A percentile compares a stretch with the other conserved stretches of the same genome.
These are phyloP conservation scores for Alfaro cultratus DNA, from an alignment of 2,797 vertebrate genomes.

Conservation along the genomic window DNA sequence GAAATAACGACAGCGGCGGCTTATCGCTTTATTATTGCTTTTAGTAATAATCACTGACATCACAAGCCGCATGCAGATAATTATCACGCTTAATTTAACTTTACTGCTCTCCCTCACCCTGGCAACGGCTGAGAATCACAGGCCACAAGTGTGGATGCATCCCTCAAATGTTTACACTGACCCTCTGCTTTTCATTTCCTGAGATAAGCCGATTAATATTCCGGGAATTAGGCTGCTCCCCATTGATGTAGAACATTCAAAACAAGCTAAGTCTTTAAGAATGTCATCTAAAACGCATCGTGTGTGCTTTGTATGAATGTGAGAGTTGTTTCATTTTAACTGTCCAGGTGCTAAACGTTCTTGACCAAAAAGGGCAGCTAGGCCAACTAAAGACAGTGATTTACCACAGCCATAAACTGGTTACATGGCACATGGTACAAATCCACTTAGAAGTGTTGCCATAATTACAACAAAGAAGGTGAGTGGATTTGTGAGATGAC, in stretches of 20 bases:
- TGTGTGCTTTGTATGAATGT: not conserved
- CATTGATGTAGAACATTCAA: not conserved
- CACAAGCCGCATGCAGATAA: slow-evolving; percentile 29
- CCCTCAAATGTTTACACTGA: slow-evolving; percentile 47
- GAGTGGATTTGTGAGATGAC: slow-evolving; percentile 35
- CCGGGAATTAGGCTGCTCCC: slow-evolving; percentile 26
- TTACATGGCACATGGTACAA: not conserved
- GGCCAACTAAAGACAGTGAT: slow-evolving; percentile 5
- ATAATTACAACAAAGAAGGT: slow-evolving; percentile 2
- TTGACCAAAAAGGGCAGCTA: not conserved
- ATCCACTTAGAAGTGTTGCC: slow-evolving; percentile 10
- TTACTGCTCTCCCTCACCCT: slow-evolving; percentile 37
- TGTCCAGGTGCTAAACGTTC: slow-evolving; percentile 4
- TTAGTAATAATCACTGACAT: slow-evolving; percentile 33
- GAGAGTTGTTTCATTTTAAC: not conserved
- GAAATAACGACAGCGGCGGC: slow-evolving; percentile 17
- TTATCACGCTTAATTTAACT: slow-evolving; percentile 52
- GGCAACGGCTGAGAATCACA: slow-evolving; percentile 27
- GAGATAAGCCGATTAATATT: slow-evolving; percentile 49
- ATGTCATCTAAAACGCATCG: not conserved
- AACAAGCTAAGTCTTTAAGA: not conserved
- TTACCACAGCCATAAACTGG: not conserved
- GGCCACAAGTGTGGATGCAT: slow-evolving; percentile 9
- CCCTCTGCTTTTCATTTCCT: slow-evolving; percentile 65
- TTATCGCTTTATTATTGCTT: slow-evolving; percentile 27